Conservation (phyloP, 2,113 vertebrate species). For the Prunella fulvescens region DNA sequence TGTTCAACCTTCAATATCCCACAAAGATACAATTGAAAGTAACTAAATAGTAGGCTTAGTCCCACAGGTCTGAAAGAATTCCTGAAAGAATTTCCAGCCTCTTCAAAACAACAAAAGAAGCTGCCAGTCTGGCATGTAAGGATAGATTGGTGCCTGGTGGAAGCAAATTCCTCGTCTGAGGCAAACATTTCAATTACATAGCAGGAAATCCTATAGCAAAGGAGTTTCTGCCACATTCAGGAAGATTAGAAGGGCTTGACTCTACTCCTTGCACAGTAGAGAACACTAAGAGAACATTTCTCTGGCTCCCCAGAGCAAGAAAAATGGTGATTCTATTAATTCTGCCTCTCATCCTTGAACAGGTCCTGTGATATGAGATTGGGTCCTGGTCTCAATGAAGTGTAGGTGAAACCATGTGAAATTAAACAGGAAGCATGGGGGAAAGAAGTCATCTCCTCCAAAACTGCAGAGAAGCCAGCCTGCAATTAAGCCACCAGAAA, state of each 20-base stretch:
- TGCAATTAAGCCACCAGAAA: neutral
- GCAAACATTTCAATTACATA: constrained; percentile 48
- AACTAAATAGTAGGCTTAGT: constrained; percentile 48
- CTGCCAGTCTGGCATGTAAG: constrained; percentile 63
- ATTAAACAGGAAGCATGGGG: neutral
- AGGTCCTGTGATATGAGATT: neutral
- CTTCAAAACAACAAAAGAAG: constrained; percentile 64
- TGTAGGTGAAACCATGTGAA: neutral
- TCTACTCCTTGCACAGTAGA: neutral
- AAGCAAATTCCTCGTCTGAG: constrained; percentile 37
- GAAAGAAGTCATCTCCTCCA: neutral
- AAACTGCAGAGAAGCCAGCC: neutral
- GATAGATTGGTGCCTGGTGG: constrained; percentile 55
- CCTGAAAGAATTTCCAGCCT: constrained; percentile 59
- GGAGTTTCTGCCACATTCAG: neutral
- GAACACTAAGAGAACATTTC: neutral
- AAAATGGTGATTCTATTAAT: neutral
- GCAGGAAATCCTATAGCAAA: constrained; percentile 42
- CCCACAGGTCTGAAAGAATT: constrained; percentile 50
- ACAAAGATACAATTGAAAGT: constrained; percentile 56
- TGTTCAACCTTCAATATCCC: constrained; percentile 51
- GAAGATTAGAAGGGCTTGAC: neutral
- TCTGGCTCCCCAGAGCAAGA: neutral
- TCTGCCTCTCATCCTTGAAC: neutral
- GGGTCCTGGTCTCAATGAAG: neutral